These are phyloP conservation scores for Edolisoma coerulescens DNA, from an alignment of 2,113 vertebrate species.

Conservation along the genomic window DNA sequence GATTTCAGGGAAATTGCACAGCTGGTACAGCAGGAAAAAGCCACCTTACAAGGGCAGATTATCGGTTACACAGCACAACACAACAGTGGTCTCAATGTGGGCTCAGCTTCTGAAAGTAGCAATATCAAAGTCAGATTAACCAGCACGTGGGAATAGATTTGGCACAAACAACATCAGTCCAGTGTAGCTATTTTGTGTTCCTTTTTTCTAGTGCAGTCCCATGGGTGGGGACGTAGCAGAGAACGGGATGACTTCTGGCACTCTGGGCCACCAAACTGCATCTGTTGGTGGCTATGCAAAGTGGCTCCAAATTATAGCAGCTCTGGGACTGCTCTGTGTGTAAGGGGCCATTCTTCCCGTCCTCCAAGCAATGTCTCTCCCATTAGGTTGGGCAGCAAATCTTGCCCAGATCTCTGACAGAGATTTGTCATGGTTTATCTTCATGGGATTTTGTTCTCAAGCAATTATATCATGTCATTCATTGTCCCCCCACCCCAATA, in stretches of 20 bases:
- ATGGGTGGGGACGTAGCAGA: neutral
- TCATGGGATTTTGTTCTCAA: neutral
- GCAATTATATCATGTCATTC: neutral
- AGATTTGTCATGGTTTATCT: neutral
- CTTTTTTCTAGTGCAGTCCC: neutral
- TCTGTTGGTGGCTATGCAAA: neutral
- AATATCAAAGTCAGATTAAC: conserved; percentile 48
- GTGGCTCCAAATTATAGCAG: neutral
- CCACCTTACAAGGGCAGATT: neutral
- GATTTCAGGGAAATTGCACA: neutral
- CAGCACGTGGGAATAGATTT: neutral
- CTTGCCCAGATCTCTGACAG: neutral
- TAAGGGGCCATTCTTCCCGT: neutral
- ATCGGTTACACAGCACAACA: neutral
- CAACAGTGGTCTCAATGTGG: neutral
- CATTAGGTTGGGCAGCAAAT: neutral
- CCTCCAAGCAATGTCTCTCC: neutral
- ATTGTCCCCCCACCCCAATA: neutral
- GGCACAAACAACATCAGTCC: neutral
- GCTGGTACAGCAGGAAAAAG: neutral
- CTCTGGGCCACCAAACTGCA: neutral
- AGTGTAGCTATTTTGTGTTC: neutral
- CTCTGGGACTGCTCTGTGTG: neutral
- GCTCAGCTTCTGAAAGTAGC: conserved; percentile 12
- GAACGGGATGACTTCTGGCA: neutral